These are phyloP conservation scores for Hydrolagus colliei DNA, from an alignment of 2,797 vertebrate genomes.

Conservation along the genomic window DNA sequence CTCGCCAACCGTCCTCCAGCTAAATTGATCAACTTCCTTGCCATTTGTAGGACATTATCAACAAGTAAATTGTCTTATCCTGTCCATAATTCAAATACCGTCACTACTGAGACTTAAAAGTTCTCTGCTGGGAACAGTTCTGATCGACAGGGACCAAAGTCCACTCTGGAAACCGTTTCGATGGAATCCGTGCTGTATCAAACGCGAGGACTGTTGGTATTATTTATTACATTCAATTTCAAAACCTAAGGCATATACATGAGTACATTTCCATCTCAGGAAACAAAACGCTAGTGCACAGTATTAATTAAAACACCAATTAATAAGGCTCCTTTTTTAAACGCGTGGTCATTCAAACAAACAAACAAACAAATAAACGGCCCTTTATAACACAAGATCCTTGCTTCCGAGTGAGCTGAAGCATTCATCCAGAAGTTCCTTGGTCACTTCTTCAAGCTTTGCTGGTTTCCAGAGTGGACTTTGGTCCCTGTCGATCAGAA, in stretches of 20 bases:
- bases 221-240: constrained; percentile 3
- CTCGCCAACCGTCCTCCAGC: too few relatives aligned
- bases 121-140: constrained; percentile 49
- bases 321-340: neutral
- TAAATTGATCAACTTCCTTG: too few relatives aligned
- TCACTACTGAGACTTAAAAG: too few relatives aligned
- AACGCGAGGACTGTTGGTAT: neutral
- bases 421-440: constrained; percentile 60
- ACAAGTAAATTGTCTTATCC: too few relatives aligned
- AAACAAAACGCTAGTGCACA: neutral
- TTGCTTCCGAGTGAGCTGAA: constrained; percentile 67
- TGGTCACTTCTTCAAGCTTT: constrained; percentile 64
- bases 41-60: too few relatives aligned
- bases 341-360: neutral
- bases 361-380: too few relatives aligned
- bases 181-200: too few relatives aligned
- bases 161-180: constrained; percentile 69
- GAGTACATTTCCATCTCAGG: neutral
- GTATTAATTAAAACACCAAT: neutral
- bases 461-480: constrained; percentile 71
- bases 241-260: neutral
- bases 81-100: too few relatives aligned
- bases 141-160: constrained; percentile 73
- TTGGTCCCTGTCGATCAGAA: constrained; percentile 74
- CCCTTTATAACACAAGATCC: constrained; percentile 61